Conservation (phyloP, 2,888 invertebrate genomes). For the Hypomecis atomaria region DNA sequence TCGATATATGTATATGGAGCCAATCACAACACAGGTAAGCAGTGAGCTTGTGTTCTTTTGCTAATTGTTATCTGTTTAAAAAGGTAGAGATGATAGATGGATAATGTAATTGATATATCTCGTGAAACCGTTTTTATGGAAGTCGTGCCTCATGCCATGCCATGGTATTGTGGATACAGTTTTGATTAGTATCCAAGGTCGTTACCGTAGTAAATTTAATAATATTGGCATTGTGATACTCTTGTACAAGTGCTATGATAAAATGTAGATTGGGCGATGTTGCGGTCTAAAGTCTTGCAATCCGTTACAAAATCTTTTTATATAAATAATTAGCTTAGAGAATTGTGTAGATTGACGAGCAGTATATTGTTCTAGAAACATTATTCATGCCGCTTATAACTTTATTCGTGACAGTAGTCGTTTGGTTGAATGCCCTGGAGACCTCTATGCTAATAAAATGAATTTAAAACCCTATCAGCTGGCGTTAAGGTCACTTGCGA, state of each 20-base stretch:
- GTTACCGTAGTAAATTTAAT: background rate
- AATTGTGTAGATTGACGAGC: too few species aligned
- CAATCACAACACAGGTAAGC: constrained; percentile 41
- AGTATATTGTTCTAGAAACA: background rate
- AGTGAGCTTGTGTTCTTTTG: constrained; percentile 3
- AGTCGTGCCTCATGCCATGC: too few species aligned
- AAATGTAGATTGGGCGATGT: background rate
- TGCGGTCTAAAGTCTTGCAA: background rate
- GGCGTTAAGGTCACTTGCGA: background rate
- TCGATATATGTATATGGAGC: constrained; percentile 24
- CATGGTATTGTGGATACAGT: background rate
- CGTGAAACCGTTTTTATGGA: background rate
- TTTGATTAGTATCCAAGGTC: background rate
- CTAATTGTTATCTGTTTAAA: background rate
- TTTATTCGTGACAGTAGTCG: constrained; percentile 7
- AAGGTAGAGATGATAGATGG: too few species aligned
- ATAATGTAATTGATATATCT: background rate
- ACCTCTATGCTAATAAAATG: constrained; percentile 19
- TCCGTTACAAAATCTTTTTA: background rate
- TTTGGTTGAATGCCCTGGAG: constrained; percentile 19
- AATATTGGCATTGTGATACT: background rate
- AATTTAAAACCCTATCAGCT: constrained; percentile 8
- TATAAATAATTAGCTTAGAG: background rate
- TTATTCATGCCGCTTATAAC: constrained; percentile 5
- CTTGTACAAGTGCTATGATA: too few species aligned